Base-by-base conservation (phyloP, 2,888 invertebrate species). In the Aphidoletes aphidimyza region DNA sequence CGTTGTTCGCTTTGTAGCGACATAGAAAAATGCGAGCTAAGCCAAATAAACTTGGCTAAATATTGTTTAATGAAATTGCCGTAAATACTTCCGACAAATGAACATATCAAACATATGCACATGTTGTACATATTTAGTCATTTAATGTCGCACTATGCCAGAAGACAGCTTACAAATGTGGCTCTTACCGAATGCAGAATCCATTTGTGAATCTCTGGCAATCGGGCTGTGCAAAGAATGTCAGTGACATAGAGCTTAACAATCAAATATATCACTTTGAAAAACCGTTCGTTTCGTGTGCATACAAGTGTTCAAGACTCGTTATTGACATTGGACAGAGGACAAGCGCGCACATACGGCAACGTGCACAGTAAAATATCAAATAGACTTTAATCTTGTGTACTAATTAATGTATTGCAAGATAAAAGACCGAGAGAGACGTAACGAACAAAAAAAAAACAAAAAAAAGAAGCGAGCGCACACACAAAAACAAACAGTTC, bases 241-340 rank as follows among this genome's bases (percentile, higher is more conserved):
- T 11, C 54, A 54, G 22, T 26, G 54, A 54, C 54, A 54, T 54
- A 54, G 34, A 14, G 30, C 30, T 69, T 69, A 30, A 34, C 69
- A 69, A 69, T 69, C 5, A 54, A 26, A 22, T 54, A 42, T 54
- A 54, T 54, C 3, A 54, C 54, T 54, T 26, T 54, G 11, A 22
- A 22, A 8, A 22, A 5, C 22, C 5, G 22, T 11, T 54, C 54
- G 22, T 3, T 54, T 11, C 47, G 47, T 54, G 54, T 54, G 54
- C n/a, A 54, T 54, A 69, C 19, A 47, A 2, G 30, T 69, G n/a
- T 54, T 34, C 30, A 30, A 69, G 69, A 19, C 14, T 69, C 30
- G 69, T 69, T 34, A 69, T 69, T 69, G 69, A 69, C 69, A 69
- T 69, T 69, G 69, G 30, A 69, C 69, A 34, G 34, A 69, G 69